These are phyloP conservation scores for Zygaena filipendulae DNA, from an alignment of 2,888 invertebrate species.

Conservation along the genomic window DNA sequence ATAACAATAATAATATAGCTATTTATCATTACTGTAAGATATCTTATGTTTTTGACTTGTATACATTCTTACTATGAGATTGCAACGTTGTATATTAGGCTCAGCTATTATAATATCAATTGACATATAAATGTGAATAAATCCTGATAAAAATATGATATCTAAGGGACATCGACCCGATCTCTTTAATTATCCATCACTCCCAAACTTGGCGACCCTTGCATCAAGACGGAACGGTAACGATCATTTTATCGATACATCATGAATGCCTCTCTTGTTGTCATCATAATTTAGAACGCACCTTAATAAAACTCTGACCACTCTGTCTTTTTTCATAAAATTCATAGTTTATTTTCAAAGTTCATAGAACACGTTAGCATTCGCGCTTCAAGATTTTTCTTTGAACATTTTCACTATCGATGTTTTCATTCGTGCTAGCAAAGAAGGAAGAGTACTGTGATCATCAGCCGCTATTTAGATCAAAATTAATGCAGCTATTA, in stretches of 20 bases:
- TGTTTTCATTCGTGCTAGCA: conserved; percentile 31
- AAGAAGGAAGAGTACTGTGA: conserved; percentile 45
- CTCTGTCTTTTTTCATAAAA: no score
- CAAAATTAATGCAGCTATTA: no score
- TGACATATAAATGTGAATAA: conserved; percentile 65
- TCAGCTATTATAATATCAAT: conserved; percentile 55
- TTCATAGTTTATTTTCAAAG: no score
- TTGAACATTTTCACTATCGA: conserved; percentile 34
- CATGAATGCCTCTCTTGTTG: conserved; percentile 65
- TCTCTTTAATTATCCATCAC: conserved; percentile 49
- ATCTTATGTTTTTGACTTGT: conserved; percentile 67
- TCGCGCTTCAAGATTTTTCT: no score
- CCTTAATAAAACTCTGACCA: conserved; percentile 52
- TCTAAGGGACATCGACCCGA: conserved; percentile 44
- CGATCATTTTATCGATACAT: conserved; percentile 63
- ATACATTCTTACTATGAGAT: conserved; percentile 63
- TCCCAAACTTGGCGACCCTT: conserved; percentile 55
- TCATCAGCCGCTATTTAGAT: conserved; percentile 4
- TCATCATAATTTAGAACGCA: conserved; percentile 65
- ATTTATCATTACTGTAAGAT: conserved; percentile 57
- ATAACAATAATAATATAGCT: conserved; percentile 65
- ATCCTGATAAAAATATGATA: conserved; percentile 49
- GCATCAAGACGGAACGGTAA: conserved; percentile 64
- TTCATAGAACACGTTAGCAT: no score
- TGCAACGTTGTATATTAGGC: conserved; percentile 56